Base-by-base conservation (phyloP, 2,113 vertebrate genomes). In the Perca schrenkii region DNA sequence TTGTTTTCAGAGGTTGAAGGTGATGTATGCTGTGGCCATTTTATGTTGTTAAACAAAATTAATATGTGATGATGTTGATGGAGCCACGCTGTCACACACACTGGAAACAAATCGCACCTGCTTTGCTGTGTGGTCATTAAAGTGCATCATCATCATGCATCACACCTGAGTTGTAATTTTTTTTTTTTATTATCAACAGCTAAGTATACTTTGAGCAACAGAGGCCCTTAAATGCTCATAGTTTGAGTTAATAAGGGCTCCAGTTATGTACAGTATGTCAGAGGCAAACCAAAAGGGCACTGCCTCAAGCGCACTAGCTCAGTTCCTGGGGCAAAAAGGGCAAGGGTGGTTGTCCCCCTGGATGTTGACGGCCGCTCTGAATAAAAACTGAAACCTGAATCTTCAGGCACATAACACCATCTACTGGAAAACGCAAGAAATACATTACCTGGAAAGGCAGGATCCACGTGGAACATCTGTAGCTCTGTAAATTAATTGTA, bases 341-440 rank as follows among this genome's bases (percentile, higher is more conserved):
- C 1, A 25, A 49, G 31, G 17, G 25, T 8, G 6, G 17, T n/a
- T 17, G 60, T 49, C 56, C 25, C 11, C 22, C 12, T 49, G 49
- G 3, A 13, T 25, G 19, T 40, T 63, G 16, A 64, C 2, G 0
- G 62, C 64, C 8, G 2, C 8, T 3, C 43, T 49, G 46, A 34
- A 47, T 12, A 63, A 34, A 54, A 60, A 40, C 10, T 31, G 10
- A 57, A 50, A 22, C 17, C 28, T 14, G 1, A 49, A 75, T 79
- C 1, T 60, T 81, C 74, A 34, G 53, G 13, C 6, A 68, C 82
- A 86, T 13, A 58, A 0, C 71, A 22, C 81, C 85, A 84, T 79
- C 88, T 91, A 67, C 66, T 82, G 86, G 83, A 76, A 54, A 61
- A 36, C 15, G 19, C 19, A 50, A 62, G 54, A 77, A 84, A 40